Percentiles rank a stretch among this genome's conserved stretches.
Evolutionary conservation across 1,140 invertebrate species (phyloP).

Genomic region (Leguminivora glycinivorella): DNA sequence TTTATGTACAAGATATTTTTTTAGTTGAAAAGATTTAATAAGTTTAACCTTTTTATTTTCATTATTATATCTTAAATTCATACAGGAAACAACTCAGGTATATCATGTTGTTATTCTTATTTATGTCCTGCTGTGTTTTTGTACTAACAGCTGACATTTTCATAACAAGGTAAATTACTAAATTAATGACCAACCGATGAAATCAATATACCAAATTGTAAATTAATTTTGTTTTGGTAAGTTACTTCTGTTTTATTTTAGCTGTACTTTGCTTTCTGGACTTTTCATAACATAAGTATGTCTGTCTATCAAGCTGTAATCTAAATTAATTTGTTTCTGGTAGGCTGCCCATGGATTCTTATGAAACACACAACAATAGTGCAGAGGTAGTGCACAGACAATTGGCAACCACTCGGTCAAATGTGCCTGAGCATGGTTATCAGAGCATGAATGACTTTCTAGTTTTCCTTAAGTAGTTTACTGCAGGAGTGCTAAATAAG

Average conservation of each 20-base stretch:
- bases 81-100: neutral
- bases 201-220: neutral
- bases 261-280: neutral
- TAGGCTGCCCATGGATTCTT: constrained; percentile 52
- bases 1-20: neutral
- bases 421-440: constrained; percentile 70
- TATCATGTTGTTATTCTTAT: neutral
- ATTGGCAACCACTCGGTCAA: constrained; percentile 65
- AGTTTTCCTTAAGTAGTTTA: constrained; percentile 54
- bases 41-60: too few species aligned
- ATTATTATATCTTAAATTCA: neutral
- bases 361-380: constrained; percentile 69
- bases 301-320: neutral
- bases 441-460: constrained; percentile 79
- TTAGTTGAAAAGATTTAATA: too few species aligned
- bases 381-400: constrained; percentile 63
- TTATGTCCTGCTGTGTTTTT: neutral
- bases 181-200: neutral
- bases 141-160: neutral
- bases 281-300: neutral
- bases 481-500: constrained; percentile 24
- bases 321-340: constrained; percentile 44
- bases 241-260: neutral
- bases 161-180: neutral
- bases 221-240: neutral